These are phyloP conservation scores for Diplosoma virens DNA, from an alignment of 23 tunicate genomes.

Conservation along the genomic window DNA sequence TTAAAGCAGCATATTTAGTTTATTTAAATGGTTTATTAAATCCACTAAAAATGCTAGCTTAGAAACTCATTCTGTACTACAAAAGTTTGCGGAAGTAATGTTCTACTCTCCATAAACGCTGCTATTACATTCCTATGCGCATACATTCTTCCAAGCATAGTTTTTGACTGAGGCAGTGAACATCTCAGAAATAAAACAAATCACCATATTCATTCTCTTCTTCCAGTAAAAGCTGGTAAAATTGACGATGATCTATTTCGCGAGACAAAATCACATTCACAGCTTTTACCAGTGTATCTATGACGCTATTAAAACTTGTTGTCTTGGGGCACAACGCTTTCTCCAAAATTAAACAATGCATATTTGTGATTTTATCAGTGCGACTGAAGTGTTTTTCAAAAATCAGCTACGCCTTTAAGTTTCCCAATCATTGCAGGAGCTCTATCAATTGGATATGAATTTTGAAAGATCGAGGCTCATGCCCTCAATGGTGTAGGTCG, in stretches of 20 bases:
- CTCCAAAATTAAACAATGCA: slow-evolving; percentile 47
- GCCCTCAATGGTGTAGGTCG: too few species aligned
- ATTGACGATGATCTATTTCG: slow-evolving; percentile 32
- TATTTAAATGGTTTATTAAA: too few species aligned
- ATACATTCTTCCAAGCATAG: slow-evolving; percentile 24
- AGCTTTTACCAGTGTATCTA: slow-evolving; percentile 38
- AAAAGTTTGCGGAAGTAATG: neutral
- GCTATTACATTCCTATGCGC: neutral
- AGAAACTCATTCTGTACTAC: slow-evolving; percentile 35
- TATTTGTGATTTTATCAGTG: neutral
- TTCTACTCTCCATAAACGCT: slow-evolving; percentile 3
- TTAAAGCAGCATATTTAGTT: too few species aligned
- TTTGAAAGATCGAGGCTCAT: slow-evolving; percentile 22
- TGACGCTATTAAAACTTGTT: slow-evolving; percentile 13
- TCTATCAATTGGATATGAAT: slow-evolving; percentile 22
- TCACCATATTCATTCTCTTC: slow-evolving; percentile 47
- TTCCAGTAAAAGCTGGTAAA: slow-evolving; percentile 30
- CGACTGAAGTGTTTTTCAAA: slow-evolving; percentile 44
- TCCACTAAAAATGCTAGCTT: too few species aligned
- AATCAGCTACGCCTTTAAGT: slow-evolving; percentile 14
- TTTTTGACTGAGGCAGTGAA: slow-evolving; percentile 48
- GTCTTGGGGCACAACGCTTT: slow-evolving; percentile 47
- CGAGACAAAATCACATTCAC: slow-evolving; percentile 38
- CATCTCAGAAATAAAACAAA: slow-evolving; percentile 43
- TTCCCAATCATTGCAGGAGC: slow-evolving; percentile 31